These are phyloP conservation scores for Lamellibrachia columna DNA, from an alignment of 2,888 invertebrate genomes.

Conservation along the genomic window DNA sequence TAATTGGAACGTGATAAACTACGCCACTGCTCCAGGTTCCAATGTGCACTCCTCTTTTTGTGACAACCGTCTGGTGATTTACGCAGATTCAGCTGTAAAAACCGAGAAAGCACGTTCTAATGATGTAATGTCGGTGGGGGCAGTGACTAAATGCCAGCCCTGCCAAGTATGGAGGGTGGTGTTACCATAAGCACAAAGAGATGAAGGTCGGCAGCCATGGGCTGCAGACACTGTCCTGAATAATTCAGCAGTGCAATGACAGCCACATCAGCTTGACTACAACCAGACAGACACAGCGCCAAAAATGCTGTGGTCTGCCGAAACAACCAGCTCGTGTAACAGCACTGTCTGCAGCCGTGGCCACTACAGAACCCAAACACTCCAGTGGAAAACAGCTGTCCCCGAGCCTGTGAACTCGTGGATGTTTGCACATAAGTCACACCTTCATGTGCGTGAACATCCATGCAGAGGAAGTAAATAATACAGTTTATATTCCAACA, in stretches of 20 bases:
- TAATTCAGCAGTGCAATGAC: neutral
- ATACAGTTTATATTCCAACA: too few relatives aligned
- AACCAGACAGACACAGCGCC: neutral
- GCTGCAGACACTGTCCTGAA: neutral
- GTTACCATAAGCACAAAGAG: neutral
- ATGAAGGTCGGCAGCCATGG: neutral
- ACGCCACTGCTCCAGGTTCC: neutral
- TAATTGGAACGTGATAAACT: conserved; percentile 6
- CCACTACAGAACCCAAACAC: neutral
- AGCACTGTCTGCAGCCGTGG: neutral
- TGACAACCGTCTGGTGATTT: neutral
- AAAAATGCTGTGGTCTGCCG: neutral
- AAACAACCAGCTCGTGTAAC: neutral
- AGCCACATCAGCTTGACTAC: neutral
- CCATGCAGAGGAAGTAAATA: too few relatives aligned
- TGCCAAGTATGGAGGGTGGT: neutral
- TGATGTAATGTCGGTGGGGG: neutral
- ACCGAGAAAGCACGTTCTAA: neutral
- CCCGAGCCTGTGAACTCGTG: too few relatives aligned
- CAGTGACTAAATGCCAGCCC: neutral
- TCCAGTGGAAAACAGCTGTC: too few relatives aligned
- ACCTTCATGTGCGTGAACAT: neutral
- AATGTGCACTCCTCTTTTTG: neutral
- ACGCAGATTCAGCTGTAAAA: neutral
- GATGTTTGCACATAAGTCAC: too few relatives aligned